Base-by-base conservation (phyloP, 2,888 invertebrate species). In the Ormyrus labotus region DNA sequence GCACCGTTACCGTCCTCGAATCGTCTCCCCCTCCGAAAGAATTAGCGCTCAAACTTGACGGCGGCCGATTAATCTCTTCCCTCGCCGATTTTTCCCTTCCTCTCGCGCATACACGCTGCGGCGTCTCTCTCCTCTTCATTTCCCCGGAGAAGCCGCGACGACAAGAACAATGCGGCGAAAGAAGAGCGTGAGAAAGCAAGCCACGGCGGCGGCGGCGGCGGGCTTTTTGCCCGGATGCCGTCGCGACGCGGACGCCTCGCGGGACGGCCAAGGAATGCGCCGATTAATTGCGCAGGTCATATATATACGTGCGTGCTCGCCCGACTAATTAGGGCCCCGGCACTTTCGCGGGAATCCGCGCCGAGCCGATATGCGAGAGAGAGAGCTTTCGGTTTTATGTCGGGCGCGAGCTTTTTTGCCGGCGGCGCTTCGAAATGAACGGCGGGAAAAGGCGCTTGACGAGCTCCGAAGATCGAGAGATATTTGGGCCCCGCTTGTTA, bases 161-260 rank as follows among this genome's bases (percentile, higher is more conserved):
- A 61, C 67, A 65, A 67, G 70, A 70, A 74, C 81, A 68, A 80
- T 72, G 68, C 69, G 81, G 80, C 70, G 80, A 78, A 76, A 73
- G 83, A 64, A 81, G 80, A 83, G 75, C 81, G 81, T 79, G 84
- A 84, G 83, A 83, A 83, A 82, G 81, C 34, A 72, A 61, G 68
- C 48, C 53, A 57, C 63, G 72, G 74, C 70, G n/a, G 45, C 6
- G 60, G 10, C 50, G n/a, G n/a, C n/a, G n/a, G n/a, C 48, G 45
- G 58, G 13, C n/a, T 74, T 75, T 68, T 74, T 74, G 63, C 48
- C 51, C 80, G 70, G 58, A 77, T 77, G 63, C 58, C 63, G 45
- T 8, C 8, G 80, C 58, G 19, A 50, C 58, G 45, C 53, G 76
- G 34, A 61, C 63, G 76, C 58, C 50, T 34, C 50, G 55, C 45